These are phyloP conservation scores for Tortrix viridana DNA, from an alignment of 2,888 invertebrate species.

Conservation along the genomic window DNA sequence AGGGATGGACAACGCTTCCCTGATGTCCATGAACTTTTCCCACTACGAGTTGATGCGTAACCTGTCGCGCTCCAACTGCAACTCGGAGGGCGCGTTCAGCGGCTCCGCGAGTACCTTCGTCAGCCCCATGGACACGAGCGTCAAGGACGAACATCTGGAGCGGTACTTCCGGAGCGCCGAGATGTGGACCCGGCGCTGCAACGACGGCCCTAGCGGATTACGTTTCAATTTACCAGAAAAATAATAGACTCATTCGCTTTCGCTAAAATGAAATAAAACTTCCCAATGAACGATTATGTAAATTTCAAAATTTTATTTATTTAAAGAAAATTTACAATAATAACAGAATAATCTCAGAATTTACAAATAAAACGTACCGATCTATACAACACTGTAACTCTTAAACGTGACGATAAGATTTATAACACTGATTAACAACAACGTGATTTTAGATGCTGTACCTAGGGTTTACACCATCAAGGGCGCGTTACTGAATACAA, in stretches of 20 bases:
- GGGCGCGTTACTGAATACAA: constrained; percentile 68
- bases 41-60: constrained; percentile 74
- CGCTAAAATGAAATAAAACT: constrained; percentile 60
- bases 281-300: constrained; percentile 79
- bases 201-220: constrained; percentile 47
- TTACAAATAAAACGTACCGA: constrained; percentile 80
- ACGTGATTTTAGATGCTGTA: constrained; percentile 73
- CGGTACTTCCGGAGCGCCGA: constrained; percentile 73
- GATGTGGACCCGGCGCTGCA: constrained; percentile 61
- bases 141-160: constrained; percentile 71
- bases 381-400: constrained; percentile 84
- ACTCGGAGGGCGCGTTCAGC: constrained; percentile 69
- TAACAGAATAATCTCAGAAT: constrained; percentile 81
- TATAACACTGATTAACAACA: constrained; percentile 83
- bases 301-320: constrained; percentile 82
- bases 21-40: constrained; percentile 75
- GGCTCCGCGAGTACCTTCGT: constrained; percentile 56
- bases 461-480: constrained; percentile 70
- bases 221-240: constrained; percentile 52
- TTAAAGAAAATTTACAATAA: constrained; percentile 81
- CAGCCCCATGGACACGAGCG: constrained; percentile 53
- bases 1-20: constrained; percentile 58
- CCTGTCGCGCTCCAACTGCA: constrained; percentile 66
- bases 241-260: constrained; percentile 30
- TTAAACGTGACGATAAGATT: constrained; percentile 82